Conservation (phyloP, 2,797 vertebrate genomes). For the Neopelma chrysocephalum region DNA sequence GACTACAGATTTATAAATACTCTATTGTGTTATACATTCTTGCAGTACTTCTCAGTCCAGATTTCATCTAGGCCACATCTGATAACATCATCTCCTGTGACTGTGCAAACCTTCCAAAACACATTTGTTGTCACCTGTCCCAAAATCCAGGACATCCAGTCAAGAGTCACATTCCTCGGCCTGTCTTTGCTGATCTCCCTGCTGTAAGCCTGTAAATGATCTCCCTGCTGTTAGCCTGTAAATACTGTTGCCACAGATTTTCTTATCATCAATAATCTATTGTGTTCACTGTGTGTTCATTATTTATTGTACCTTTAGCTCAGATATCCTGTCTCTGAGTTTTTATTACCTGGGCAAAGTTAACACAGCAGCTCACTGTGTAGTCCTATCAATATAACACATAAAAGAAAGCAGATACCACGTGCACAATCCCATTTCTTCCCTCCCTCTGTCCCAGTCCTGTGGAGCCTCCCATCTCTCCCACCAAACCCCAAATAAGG, state of each 20-base stretch:
- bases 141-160: neutral
- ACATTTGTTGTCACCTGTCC: neutral
- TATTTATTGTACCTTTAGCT: neutral
- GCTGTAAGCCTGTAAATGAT: neutral
- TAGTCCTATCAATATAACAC: neutral
- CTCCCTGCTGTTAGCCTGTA: neutral
- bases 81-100: neutral
- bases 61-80: neutral
- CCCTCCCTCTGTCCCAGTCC: neutral
- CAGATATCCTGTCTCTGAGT: neutral
- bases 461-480: neutral
- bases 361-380: neutral
- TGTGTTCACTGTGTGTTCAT: neutral
- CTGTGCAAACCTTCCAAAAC: neutral
- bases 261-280: neutral
- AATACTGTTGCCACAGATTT: neutral
- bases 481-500: neutral
- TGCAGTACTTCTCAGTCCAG: neutral
- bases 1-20: neutral
- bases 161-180: neutral
- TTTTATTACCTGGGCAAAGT: neutral
- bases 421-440: neutral
- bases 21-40: neutral
- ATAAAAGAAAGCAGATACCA: neutral
- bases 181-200: neutral